phyloP scores from a whole-genome alignment of 2,113 vertebrate species.

The Cebus imitator region DNA sequence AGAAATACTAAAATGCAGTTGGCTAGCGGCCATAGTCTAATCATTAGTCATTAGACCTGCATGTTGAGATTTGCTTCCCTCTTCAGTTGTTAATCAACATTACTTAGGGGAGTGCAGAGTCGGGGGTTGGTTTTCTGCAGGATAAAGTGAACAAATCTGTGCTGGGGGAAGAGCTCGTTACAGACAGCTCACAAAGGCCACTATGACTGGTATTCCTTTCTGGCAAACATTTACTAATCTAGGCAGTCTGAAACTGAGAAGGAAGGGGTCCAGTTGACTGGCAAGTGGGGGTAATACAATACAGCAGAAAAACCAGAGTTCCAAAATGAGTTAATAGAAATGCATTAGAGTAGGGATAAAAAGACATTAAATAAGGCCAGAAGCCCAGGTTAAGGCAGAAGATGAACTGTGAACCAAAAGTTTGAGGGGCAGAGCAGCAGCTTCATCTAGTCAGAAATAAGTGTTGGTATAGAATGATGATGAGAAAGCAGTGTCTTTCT shows the following conservation, averaged over 20 bases:
- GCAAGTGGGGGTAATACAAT: not conserved
- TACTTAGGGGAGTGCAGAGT: not conserved
- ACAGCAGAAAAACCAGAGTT: not conserved
- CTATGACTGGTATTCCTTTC: not conserved
- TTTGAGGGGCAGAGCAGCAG: not conserved
- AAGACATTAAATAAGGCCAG: not conserved
- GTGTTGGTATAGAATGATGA: too few species aligned
- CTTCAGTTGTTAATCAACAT: not conserved
- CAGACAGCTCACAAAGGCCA: not conserved
- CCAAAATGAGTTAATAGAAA: not conserved
- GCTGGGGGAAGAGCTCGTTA: not conserved
- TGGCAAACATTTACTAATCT: not conserved
- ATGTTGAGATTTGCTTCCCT: not conserved
- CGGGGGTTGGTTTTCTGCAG: not conserved
- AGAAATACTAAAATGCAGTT: not conserved
- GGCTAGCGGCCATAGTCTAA: not conserved
- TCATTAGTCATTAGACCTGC: not conserved
- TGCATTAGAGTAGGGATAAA: not conserved
- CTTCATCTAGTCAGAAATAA: not conserved
- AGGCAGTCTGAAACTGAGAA: not conserved
- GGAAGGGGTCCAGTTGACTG: not conserved
- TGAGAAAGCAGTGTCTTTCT: not conserved
- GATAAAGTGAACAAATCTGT: not conserved
- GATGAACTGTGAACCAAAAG: not conserved
- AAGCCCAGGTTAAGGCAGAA: not conserved